A percentile compares a stretch with the other conserved stretches of the same genome.
Conservation (phyloP, 2,113 vertebrate genomes). For the Oncorhynchus keta region DNA sequence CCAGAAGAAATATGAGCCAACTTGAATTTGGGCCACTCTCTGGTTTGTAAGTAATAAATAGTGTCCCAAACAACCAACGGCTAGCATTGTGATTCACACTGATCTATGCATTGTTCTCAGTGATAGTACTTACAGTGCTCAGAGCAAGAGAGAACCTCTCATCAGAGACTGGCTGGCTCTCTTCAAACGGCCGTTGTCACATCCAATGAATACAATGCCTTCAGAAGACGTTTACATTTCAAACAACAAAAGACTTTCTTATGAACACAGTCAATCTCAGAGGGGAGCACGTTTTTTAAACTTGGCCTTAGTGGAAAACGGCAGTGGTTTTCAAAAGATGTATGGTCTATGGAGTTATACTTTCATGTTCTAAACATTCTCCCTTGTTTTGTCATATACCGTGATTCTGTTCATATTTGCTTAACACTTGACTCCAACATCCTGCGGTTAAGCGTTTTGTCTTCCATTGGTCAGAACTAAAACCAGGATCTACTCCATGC, state of each 20-base stretch:
- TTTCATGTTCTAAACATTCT: no score
- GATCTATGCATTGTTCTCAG: slow-evolving; percentile 7
- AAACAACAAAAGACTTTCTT: neutral
- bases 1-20: no score
- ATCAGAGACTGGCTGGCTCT: slow-evolving; percentile 22
- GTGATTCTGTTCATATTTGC: no score
- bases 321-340: no score
- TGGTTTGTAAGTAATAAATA: neutral
- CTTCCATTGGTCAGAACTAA: no score
- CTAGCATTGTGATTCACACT: slow-evolving; percentile 20
- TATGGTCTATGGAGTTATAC: no score
- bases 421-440: neutral
- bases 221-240: neutral
- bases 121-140: slow-evolving; percentile 25
- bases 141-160: slow-evolving; percentile 32
- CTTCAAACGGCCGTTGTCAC: slow-evolving; percentile 28
- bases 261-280: neutral
- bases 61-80: neutral
- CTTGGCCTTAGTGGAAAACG: no score
- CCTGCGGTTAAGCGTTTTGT: no score
- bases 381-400: no score
- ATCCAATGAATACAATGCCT: slow-evolving; percentile 9
- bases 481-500: neutral
- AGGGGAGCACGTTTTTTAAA: no score
- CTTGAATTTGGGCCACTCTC: neutral